Evolutionary conservation across 2,797 vertebrate genomes (phyloP).

Genomic region (Catamblyrhynchus diadema): DNA sequence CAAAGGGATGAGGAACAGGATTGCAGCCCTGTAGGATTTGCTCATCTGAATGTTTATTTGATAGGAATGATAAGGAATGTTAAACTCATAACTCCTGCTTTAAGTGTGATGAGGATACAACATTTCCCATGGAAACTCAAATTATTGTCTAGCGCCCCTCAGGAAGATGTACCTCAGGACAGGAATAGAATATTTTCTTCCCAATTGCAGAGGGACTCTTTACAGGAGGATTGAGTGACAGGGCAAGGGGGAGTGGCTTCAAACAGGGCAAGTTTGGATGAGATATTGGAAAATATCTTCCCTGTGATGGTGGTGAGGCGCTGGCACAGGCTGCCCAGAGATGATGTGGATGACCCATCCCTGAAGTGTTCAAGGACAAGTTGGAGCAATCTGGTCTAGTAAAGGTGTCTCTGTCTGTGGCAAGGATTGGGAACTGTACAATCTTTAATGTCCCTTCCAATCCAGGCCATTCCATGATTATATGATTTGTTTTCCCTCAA

Average conservation of each 20-base stretch:
- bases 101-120: not conserved
- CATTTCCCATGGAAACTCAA: not conserved
- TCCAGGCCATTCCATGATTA: not conserved
- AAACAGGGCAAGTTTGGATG: not conserved
- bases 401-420: not conserved
- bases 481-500: not conserved
- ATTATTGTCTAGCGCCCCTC: not conserved
- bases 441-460: not conserved
- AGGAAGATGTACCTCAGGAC: not conserved
- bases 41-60: not conserved
- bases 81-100: not conserved
- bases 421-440: not conserved
- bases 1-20: not conserved
- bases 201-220: not conserved
- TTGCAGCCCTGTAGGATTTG: not conserved
- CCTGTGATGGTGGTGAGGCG: fast-evolving
- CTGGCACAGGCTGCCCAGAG: not conserved
- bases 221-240: no score
- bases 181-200: not conserved
- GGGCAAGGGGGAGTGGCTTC: not conserved
- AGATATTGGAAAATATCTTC: not conserved
- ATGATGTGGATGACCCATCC: not conserved
- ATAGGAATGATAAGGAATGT: not conserved
- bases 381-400: not conserved
- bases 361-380: not conserved